These are phyloP conservation scores for Solenopsis invicta DNA, from an alignment of 1,140 invertebrate genomes.

Conservation along the genomic window DNA sequence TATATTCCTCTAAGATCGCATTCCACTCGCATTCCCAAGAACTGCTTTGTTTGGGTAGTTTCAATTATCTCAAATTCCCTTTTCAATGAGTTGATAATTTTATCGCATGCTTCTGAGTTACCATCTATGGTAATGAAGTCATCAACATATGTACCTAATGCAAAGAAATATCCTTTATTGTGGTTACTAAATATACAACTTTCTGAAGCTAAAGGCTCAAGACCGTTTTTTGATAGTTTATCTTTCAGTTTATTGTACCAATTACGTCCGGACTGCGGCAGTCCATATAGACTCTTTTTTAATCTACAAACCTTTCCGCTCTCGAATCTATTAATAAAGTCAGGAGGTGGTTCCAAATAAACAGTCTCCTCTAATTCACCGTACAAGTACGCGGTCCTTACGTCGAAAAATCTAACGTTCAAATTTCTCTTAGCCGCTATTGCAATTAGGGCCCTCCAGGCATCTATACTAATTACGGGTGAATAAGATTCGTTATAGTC, in stretches of 20 bases:
- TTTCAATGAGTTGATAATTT: not conserved
- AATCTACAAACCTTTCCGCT: not conserved
- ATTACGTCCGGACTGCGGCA: constrained; percentile 30
- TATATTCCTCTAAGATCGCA: not conserved
- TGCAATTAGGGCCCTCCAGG: not conserved
- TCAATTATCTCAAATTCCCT: too few species aligned
- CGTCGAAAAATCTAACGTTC: constrained; percentile 50
- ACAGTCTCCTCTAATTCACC: not conserved
- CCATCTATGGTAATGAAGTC: not conserved
- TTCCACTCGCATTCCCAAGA: not conserved
- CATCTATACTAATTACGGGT: not conserved
- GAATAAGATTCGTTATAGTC: constrained; percentile 47
- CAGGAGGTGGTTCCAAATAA: constrained; percentile 14
- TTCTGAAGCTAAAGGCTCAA: not conserved
- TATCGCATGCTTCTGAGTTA: not conserved
- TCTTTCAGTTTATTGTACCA: not conserved
- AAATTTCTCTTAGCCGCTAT: not conserved
- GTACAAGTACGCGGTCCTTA: constrained; percentile 25
- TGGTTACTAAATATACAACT: too few species aligned
- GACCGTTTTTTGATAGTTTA: not conserved
- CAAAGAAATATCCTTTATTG: not conserved
- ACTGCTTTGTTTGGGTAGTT: not conserved
- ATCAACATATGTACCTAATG: not conserved
- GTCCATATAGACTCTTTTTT: too few species aligned
- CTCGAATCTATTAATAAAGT: not conserved